Base-by-base conservation (phyloP, 2,888 invertebrate species). In the Leucoma salicis region DNA sequence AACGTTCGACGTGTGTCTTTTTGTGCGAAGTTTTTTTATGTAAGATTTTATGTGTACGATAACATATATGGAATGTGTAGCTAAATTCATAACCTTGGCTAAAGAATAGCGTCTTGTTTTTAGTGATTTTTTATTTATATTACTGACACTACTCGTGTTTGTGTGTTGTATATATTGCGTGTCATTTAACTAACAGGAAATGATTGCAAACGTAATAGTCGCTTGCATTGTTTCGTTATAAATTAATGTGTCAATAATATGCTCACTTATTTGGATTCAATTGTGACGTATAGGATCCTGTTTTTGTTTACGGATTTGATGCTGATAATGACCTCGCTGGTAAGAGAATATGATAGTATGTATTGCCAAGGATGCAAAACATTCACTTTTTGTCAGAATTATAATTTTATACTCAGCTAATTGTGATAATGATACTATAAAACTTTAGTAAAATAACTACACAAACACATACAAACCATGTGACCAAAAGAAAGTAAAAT, bases 41-140 rank as follows among this genome's bases (percentile, higher is more conserved):
- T 76, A 74, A 75, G 72, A 54, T 64, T 66, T 63, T 42, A 53
- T 49, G 53, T 61, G 60, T 63, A 60, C 54, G 58, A 50, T 47
- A 63, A 57, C 57, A 63, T 63, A 68, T 67, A 78, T 76, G 78
- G 78, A 82, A 80, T 84, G 86, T 86, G 84, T 82, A 82, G 79
- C 82, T 83, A 72, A 79, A 76, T 73, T 68, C 70, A 58, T 70
- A 74, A 70, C 82, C 80, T 85, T 82, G 78, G 70, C 57, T 63
- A 51, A 49, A 57, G 58, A 62, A 55, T 68, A 60, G 53, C 49
- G 64, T 68, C 74, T 42, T 47, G 56, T 57, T 72, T 74, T 74
- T 79, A 66, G 59, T 60, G 61, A 59, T 37, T 25, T 31, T 67
- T 68, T 74, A 13, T 64, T 66, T 60, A 71, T 60, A 53, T 39